These are phyloP conservation scores for Euzophera pinguis DNA, from an alignment of 2,888 invertebrate genomes.

Conservation along the genomic window DNA sequence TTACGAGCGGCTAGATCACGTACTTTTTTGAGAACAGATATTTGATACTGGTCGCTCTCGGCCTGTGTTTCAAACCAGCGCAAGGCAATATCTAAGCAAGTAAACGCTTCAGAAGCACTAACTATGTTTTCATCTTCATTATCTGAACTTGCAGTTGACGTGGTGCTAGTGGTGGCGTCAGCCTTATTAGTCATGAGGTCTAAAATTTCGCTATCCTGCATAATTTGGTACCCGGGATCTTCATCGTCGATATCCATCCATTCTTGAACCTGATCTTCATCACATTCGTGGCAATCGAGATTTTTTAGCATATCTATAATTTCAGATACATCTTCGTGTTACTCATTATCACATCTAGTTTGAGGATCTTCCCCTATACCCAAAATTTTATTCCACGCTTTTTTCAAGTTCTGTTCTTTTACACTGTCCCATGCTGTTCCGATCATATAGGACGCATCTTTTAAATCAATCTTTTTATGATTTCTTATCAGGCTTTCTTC, in stretches of 20 bases:
- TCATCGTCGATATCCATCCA: conserved; percentile 23
- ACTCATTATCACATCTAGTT: conserved; percentile 22
- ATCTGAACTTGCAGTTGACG: conserved; percentile 17
- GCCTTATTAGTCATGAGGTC: conserved; percentile 17
- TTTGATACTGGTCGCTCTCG: conserved; percentile 23
- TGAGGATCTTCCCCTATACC: conserved; percentile 20
- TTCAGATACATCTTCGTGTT: conserved; percentile 23
- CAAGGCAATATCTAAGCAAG: conserved; percentile 23
- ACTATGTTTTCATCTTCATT: conserved; percentile 19
- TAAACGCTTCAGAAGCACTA: conserved; percentile 19
- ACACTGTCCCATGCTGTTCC: conserved; percentile 23
- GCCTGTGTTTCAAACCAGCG: conserved; percentile 25
- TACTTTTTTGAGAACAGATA: conserved; percentile 22
- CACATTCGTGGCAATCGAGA: conserved; percentile 24
- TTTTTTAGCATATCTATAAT: conserved; percentile 24
- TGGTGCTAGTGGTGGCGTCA: conserved; percentile 13
- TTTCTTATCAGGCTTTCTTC: conserved; percentile 24
- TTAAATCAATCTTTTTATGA: conserved; percentile 26
- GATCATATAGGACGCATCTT: conserved; percentile 23
- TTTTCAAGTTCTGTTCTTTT: conserved; percentile 23
- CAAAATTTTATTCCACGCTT: conserved; percentile 24
- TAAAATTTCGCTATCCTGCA: conserved; percentile 21
- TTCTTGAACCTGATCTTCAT: conserved; percentile 24
- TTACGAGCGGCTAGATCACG: conserved; percentile 21
- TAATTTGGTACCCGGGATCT: conserved; percentile 23